Conservation (phyloP, 2,113 vertebrate genomes). For the Zosterops lateralis region DNA sequence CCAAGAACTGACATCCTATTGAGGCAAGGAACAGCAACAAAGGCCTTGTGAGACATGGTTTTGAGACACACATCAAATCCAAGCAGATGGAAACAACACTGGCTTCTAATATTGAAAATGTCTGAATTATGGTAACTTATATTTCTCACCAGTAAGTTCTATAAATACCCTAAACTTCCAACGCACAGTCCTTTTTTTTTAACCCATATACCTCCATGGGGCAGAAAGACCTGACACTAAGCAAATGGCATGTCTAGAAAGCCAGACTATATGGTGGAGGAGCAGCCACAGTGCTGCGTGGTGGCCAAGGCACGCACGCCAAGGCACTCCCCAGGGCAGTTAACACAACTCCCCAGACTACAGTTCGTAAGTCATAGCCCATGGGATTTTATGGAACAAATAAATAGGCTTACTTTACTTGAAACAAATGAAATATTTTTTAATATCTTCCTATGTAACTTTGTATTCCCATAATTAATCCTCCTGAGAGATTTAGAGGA, state of each 20-base stretch:
- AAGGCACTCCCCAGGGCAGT: neutral
- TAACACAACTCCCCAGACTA: neutral
- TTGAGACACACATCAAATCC: neutral
- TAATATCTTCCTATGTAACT: neutral
- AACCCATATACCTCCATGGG: neutral
- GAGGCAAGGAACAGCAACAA: neutral
- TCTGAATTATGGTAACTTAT: neutral
- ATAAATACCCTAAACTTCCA: neutral
- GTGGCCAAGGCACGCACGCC: neutral
- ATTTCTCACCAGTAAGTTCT: neutral
- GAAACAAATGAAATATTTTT: neutral
- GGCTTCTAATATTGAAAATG: neutral
- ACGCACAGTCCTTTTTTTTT: neutral
- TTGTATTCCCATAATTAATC: neutral
- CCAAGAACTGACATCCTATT: neutral
- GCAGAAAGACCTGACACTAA: neutral
- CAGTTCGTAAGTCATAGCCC: neutral
- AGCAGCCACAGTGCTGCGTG: accelerated
- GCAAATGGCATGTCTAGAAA: neutral
- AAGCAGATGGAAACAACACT: neutral
- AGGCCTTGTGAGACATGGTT: neutral
- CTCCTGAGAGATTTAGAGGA: neutral
- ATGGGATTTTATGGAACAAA: neutral
- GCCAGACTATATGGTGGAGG: accelerated
- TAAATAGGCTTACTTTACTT: neutral